Evolutionary conservation across 1,140 invertebrate genomes (phyloP).

Genomic region (Lasioglossum albipes): DNA sequence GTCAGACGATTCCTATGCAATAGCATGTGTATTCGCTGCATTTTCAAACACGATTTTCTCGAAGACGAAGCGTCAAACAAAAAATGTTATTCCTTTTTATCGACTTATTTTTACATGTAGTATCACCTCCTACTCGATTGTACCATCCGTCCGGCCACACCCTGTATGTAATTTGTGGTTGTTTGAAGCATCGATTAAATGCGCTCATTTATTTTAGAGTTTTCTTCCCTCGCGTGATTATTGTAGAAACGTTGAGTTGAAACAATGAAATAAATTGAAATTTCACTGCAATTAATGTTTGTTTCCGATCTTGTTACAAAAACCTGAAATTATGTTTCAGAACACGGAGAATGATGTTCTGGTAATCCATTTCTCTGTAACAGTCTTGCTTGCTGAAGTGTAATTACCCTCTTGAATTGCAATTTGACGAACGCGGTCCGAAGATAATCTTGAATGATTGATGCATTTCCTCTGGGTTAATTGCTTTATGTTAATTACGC

Average conservation of each 20-base stretch:
- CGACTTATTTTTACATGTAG: too few species aligned
- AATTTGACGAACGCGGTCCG: constrained; percentile 38
- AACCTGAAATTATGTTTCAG: neutral
- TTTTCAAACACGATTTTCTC: too few species aligned
- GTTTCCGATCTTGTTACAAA: neutral
- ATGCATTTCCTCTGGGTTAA: constrained; percentile 12
- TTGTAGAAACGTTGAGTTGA: neutral
- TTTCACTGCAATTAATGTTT: too few species aligned
- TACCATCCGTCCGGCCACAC: too few species aligned
- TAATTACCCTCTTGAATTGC: constrained; percentile 32
- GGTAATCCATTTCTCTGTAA: constrained; percentile 22
- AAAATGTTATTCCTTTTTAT: too few species aligned
- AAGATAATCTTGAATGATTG: constrained; percentile 50
- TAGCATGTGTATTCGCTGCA: too few species aligned
- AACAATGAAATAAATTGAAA: too few species aligned
- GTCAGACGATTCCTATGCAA: too few species aligned
- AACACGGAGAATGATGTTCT: constrained; percentile 21
- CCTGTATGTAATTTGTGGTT: too few species aligned
- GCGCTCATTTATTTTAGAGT: neutral
- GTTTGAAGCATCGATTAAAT: too few species aligned
- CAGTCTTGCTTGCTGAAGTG: constrained; percentile 10
- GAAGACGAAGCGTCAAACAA: too few species aligned
- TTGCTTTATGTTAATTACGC: constrained; percentile 1
- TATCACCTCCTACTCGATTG: too few species aligned
- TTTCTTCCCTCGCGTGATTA: neutral